These are phyloP conservation scores for Liparis tanakae DNA, from an alignment of 2,797 vertebrate genomes.

Conservation along the genomic window DNA sequence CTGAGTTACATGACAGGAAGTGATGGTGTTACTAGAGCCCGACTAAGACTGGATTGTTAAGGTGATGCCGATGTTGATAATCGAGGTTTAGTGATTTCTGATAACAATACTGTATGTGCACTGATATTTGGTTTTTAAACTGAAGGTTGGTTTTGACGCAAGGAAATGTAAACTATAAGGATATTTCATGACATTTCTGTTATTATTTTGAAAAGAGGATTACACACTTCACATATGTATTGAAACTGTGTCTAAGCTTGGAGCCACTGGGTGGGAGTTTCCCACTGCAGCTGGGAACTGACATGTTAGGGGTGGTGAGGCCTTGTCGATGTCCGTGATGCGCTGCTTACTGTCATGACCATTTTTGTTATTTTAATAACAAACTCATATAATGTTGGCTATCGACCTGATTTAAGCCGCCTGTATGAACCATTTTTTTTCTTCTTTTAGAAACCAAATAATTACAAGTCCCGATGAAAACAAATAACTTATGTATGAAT, in stretches of 20 bases:
- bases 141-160: neutral
- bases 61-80: neutral
- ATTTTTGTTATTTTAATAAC: neutral
- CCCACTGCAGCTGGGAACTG: constrained; percentile 14
- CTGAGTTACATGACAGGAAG: constrained; percentile 9
- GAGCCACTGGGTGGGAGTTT: constrained; percentile 10
- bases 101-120: neutral
- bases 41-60: constrained; percentile 17
- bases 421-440: neutral
- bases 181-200: constrained; percentile 5
- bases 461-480: neutral
- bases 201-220: constrained; percentile 12
- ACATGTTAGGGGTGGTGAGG: constrained; percentile 9
- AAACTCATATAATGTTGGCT: constrained; percentile 19
- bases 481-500: neutral
- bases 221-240: constrained; percentile 2
- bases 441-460: constrained; percentile 3
- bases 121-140: constrained; percentile 21
- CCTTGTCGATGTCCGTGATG: neutral
- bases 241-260: constrained; percentile 11
- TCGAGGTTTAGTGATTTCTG: neutral
- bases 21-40: constrained; percentile 5
- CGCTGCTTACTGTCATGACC: neutral
- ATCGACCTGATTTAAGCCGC: neutral
- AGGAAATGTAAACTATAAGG: neutral